Base-by-base conservation (phyloP, 2,888 invertebrate genomes). In the Dimorphilus gyrociliatus region DNA sequence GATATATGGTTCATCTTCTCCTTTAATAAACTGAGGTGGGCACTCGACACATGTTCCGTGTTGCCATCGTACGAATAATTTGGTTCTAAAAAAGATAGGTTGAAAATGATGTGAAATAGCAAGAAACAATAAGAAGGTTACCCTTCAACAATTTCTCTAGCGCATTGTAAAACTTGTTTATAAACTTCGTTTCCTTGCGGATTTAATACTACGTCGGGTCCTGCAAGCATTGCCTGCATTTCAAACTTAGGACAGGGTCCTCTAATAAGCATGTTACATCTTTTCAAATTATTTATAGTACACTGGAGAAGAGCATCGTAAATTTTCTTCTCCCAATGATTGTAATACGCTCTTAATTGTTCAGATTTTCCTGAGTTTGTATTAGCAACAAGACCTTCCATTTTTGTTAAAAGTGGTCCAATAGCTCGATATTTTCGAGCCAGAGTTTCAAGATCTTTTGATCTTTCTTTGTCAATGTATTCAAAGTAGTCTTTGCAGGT, bases 41-140 rank as follows among this genome's bases (percentile, higher is more conserved):
- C 79, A 78, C 23, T 74, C 70, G 1, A 80, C 51, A 48, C 85
- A 86, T 1, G 78, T 78, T 8, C 74, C 74, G 45, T 73, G 69
- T 77, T 81, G 78, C 86, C 86, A 88, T 6, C 86, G 73, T 0
- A 77, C 72, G 50, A 86, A 80, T 1, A 69, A 60, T 45, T 76
- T 78, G 4, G 81, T 56, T 36, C 77, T 77, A 48, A 19, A 45
- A 27, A 15, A 10, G n/a, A n/a, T n/a, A 16, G n/a, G 8, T n/a
- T 15, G 13, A 31, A 12, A n/a, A 16, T 8, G 27, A 24, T 33
- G 18, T 16, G 16, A 30, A 32, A 27, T 19, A n/a, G 4, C 16
- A 25, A 32, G 7, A 21, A 18, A 13, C 14, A 31, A n/a, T 24
- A 32, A 30, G 13, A 3, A 15, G 36, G 46, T 46, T 45, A 76